Evolutionary conservation across 2,113 vertebrate species (phyloP).

Genomic region (Lagenorhynchus albirostris): DNA sequence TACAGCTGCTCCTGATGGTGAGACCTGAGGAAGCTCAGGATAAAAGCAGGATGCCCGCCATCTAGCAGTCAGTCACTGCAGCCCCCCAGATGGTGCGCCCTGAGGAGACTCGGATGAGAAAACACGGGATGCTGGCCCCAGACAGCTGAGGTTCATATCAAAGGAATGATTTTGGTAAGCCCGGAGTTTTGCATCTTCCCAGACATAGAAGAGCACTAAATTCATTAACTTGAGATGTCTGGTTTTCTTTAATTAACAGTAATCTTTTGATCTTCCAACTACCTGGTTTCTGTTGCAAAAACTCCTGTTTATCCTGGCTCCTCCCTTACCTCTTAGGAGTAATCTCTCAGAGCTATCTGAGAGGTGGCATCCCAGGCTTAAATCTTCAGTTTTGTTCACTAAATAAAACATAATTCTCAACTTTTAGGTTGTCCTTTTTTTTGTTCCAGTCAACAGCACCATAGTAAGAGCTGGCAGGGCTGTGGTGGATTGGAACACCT

Average conservation of each 20-base stretch:
- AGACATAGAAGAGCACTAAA: not conserved
- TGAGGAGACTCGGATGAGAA: not conserved
- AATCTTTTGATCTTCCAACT: not conserved
- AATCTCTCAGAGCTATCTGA: not conserved
- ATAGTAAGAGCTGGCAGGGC: too few relatives aligned
- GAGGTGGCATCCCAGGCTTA: not conserved
- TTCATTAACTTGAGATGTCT: not conserved
- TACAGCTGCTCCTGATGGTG: not conserved
- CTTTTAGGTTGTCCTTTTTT: not conserved
- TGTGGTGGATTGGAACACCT: not conserved
- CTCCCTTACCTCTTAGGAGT: not conserved
- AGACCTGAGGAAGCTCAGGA: not conserved
- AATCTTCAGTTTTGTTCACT: not conserved
- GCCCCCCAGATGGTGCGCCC: not conserved
- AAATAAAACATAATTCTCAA: not conserved
- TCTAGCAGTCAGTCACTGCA: not conserved
- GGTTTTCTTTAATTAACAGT: not conserved
- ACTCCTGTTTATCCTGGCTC: not conserved
- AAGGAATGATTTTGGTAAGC: not conserved
- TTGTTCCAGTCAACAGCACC: not conserved
- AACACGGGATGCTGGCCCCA: not conserved
- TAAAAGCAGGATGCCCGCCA: not conserved
- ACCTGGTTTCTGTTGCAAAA: not conserved
- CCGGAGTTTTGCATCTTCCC: not conserved
- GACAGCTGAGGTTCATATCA: not conserved